Percentiles rank a stretch among this genome's conserved stretches.
phyloP scores from a whole-genome alignment of 1,140 invertebrate species.

The Drosophila albomicans region DNA sequence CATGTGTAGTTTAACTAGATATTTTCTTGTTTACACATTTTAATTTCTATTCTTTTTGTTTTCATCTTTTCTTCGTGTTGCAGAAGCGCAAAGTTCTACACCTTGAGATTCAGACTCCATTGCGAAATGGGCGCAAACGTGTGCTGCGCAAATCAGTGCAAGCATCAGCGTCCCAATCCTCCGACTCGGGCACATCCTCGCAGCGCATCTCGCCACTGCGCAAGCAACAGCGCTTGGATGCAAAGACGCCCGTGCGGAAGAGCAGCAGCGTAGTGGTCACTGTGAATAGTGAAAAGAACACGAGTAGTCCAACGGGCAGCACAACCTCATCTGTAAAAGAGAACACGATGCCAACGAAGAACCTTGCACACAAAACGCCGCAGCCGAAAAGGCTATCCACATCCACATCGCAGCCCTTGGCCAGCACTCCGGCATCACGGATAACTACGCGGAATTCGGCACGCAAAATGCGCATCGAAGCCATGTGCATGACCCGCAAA shows the following conservation, averaged over 20 bases:
- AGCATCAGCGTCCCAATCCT: conserved; percentile 12
- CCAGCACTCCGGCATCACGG: conserved; percentile 32
- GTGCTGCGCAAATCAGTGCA: conserved; percentile 44
- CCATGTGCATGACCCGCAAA: conserved; percentile 67
- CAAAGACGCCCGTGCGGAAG: conserved; percentile 3
- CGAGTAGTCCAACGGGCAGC: conserved; percentile 62
- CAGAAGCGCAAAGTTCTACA: conserved; percentile 57
- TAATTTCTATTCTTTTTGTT: conserved; percentile 19
- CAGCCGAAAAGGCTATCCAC: conserved; percentile 1
- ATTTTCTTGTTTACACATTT: neutral
- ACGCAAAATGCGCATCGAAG: conserved; percentile 38
- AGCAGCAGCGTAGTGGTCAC: conserved; percentile 2
- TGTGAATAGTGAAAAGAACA: conserved; percentile 13
- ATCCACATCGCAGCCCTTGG: neutral
- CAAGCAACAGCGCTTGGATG: conserved; percentile 63
- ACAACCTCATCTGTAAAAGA: conserved; percentile 66
- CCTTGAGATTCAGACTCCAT: conserved; percentile 59
- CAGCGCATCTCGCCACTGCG: conserved; percentile 44
- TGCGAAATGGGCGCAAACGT: conserved; percentile 71
- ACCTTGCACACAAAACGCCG: neutral
- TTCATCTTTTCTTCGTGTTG: conserved; percentile 17
- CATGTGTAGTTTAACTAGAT: neutral
- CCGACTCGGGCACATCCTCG: conserved; percentile 19
- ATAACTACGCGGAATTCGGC: conserved; percentile 63
- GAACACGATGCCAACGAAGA: conserved; percentile 39